Conservation (phyloP, 2,113 vertebrate species). For the Neomonachus schauinslandi region DNA sequence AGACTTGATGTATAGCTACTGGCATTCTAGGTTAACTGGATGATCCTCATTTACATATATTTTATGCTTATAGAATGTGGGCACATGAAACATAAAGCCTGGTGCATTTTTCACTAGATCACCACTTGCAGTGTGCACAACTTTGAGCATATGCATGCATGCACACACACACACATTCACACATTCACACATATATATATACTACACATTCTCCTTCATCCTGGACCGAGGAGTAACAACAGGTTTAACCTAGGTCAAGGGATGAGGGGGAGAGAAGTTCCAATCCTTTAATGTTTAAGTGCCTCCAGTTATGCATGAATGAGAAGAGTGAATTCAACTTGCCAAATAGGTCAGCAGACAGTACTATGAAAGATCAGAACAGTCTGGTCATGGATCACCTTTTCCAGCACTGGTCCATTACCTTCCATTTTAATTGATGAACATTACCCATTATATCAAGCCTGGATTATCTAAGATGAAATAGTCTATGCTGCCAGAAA, state of each 20-base stretch:
- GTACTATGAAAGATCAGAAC: constrained; percentile 55
- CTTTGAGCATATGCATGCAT: neutral
- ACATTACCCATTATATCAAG: neutral
- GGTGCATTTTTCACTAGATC: neutral
- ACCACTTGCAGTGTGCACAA: neutral
- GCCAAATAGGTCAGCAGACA: constrained; percentile 52
- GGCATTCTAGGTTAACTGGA: neutral
- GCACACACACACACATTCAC: neutral
- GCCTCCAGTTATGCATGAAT: constrained; percentile 57
- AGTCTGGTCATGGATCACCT: constrained; percentile 10
- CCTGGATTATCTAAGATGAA: neutral
- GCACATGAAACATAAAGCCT: neutral
- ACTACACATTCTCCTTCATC: neutral
- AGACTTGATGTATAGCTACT: neutral
- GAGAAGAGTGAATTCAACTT: constrained; percentile 40
- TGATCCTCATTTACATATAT: neutral
- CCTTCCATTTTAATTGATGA: constrained; percentile 25
- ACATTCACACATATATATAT: neutral
- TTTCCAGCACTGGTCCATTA: constrained; percentile 45
- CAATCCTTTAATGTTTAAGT: constrained; percentile 51
- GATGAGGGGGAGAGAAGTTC: neutral
- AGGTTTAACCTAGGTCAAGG: neutral
- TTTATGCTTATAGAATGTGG: neutral
- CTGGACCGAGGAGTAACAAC: neutral
- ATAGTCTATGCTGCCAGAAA: neutral